Evolutionary conservation across 2,797 vertebrate genomes (phyloP).

Genomic region (Hapalemur alaotrensis): DNA sequence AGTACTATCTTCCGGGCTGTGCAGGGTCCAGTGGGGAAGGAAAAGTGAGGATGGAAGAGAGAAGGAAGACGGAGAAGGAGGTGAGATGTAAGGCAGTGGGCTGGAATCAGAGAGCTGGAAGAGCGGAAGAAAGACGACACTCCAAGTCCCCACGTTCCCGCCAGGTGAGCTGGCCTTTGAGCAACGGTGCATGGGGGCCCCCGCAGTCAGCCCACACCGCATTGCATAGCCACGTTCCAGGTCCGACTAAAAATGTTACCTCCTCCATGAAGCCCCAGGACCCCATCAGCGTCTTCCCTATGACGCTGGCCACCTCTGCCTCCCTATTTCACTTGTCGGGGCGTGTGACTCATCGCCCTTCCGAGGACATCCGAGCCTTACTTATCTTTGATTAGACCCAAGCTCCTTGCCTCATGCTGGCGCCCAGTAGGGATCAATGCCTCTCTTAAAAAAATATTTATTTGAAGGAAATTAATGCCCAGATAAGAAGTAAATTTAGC

Average conservation of each 20-base stretch:
- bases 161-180: background rate
- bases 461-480: constrained; percentile 45
- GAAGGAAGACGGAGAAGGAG: background rate
- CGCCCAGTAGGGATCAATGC: background rate
- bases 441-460: background rate
- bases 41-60: background rate
- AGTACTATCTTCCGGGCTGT: background rate
- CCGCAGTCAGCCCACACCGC: background rate
- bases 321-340: background rate
- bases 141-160: background rate
- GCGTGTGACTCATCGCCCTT: constrained; percentile 41
- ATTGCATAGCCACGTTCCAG: background rate
- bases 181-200: too few relatives aligned
- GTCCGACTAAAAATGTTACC: background rate
- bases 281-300: background rate
- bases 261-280: constrained; percentile 5
- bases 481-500: constrained; percentile 19
- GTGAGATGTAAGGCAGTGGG: background rate
- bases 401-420: constrained; percentile 7
- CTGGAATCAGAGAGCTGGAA: background rate
- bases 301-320: background rate
- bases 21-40: background rate
- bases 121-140: background rate
- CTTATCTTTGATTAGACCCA: constrained; percentile 39
- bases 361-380: background rate